Conservation (phyloP, 1,140 invertebrate genomes). For the Drosophila repleta region DNA sequence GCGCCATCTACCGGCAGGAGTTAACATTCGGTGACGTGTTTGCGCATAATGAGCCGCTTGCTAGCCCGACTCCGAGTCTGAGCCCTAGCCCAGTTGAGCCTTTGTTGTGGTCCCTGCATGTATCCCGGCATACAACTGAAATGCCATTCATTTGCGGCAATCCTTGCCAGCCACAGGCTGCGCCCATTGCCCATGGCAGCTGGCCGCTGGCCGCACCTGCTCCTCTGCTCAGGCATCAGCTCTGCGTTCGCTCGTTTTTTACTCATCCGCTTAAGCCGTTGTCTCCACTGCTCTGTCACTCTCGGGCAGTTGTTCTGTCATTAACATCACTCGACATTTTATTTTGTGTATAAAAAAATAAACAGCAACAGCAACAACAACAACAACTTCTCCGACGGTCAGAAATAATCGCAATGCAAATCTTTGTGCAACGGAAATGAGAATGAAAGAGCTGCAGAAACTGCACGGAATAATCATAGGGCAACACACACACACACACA, state of each 20-base stretch:
- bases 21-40: constrained; percentile 43
- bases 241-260: constrained; percentile 24
- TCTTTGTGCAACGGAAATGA: constrained; percentile 51
- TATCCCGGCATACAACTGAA: constrained; percentile 41
- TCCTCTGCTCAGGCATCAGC: background rate
- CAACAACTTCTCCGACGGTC: constrained; percentile 33
- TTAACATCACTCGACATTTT: constrained; percentile 49
- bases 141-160: constrained; percentile 61
- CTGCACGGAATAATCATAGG: constrained; percentile 12
- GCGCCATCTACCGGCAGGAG: constrained; percentile 20
- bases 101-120: constrained; percentile 58
- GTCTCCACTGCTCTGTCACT: background rate
- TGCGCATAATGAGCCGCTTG: constrained; percentile 59
- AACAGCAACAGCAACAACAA: too few species aligned
- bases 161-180: constrained; percentile 32
- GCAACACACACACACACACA: background rate
- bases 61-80: background rate
- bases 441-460: constrained; percentile 18
- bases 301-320: constrained; percentile 30
- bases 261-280: constrained; percentile 48
- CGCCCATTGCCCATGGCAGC: constrained; percentile 6
- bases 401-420: constrained; percentile 48
- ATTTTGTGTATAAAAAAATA: constrained; percentile 17
- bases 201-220: background rate
- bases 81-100: background rate